Evolutionary conservation across 2,113 vertebrate genomes (phyloP).

Genomic region (Istiophorus platypterus): DNA sequence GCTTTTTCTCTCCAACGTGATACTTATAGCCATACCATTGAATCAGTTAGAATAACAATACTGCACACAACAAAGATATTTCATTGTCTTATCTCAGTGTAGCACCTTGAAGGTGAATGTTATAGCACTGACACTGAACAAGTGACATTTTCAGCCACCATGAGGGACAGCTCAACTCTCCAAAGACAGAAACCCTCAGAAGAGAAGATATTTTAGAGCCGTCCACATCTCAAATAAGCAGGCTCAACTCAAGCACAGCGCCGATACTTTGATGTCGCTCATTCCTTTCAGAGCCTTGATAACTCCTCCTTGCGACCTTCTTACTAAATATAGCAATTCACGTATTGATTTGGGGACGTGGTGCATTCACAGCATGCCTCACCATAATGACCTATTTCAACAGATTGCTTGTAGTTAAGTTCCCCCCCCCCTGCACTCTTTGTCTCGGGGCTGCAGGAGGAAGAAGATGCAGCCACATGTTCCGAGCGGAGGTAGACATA

Average conservation of each 20-base stretch:
- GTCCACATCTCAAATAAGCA: slow-evolving; percentile 72
- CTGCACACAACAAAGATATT: background rate
- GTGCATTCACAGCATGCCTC: slow-evolving; percentile 79
- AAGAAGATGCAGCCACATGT: slow-evolving; percentile 26
- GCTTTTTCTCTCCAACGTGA: background rate
- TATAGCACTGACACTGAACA: slow-evolving; percentile 71
- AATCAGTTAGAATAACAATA: slow-evolving; percentile 12
- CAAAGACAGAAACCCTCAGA: slow-evolving; percentile 52
- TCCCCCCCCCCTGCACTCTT: slow-evolving; percentile 38
- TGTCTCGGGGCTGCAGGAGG: slow-evolving; percentile 48
- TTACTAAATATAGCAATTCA: slow-evolving; percentile 83
- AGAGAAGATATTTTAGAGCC: slow-evolving; percentile 73
- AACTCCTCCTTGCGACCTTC: slow-evolving; percentile 82
- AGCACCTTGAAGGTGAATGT: slow-evolving; percentile 40
- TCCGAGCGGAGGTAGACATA: slow-evolving; percentile 21
- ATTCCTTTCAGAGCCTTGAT: slow-evolving; percentile 61
- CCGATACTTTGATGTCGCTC: slow-evolving; percentile 68
- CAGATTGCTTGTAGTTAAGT: slow-evolving; percentile 74
- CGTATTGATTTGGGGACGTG: slow-evolving; percentile 81
- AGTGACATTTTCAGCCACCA: slow-evolving; percentile 63
- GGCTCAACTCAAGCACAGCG: slow-evolving; percentile 30
- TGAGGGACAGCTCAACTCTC: slow-evolving; percentile 55
- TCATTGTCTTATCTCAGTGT: slow-evolving; percentile 25
- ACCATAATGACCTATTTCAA: slow-evolving; percentile 82
- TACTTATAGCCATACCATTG: background rate